A percentile compares a stretch with the other conserved stretches of the same genome.
Evolutionary conservation across 2,888 invertebrate genomes (phyloP).

Genomic region (Eupithecia subumbrata): DNA sequence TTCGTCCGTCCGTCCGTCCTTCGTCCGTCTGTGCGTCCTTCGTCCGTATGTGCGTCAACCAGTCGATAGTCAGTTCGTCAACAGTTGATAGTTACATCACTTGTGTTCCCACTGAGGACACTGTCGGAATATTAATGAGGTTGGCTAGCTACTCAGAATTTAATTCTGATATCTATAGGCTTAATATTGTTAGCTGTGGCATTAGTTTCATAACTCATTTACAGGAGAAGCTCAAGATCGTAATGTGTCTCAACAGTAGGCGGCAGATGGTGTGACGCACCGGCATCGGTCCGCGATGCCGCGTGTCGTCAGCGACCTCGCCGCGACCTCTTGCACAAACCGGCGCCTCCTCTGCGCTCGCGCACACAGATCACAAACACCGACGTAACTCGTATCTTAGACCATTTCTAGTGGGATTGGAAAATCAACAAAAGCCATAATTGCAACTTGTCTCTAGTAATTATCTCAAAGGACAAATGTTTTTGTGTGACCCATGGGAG

Average conservation of each 20-base stretch:
- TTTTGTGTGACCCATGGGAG: not conserved
- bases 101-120: not conserved
- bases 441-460: not conserved
- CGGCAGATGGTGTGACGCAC: not conserved
- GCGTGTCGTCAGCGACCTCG: conserved; percentile 15
- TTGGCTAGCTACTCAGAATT: not conserved
- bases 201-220: not conserved
- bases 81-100: not conserved
- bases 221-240: not conserved
- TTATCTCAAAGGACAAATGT: not conserved
- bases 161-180: not conserved
- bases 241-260: not conserved
- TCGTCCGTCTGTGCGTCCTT: no score
- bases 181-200: not conserved
- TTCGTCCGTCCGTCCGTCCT: no score
- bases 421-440: not conserved
- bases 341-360: not conserved
- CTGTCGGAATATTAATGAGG: not conserved
- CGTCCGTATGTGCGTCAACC: not conserved
- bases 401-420: no score
- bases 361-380: not conserved
- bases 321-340: conserved; percentile 9
- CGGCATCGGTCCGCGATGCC: not conserved
- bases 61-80: not conserved
- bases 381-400: no score